A percentile compares a stretch with the other conserved stretches of the same genome.
Conservation (phyloP, 2,888 invertebrate genomes). For the Melieria crassipennis region DNA sequence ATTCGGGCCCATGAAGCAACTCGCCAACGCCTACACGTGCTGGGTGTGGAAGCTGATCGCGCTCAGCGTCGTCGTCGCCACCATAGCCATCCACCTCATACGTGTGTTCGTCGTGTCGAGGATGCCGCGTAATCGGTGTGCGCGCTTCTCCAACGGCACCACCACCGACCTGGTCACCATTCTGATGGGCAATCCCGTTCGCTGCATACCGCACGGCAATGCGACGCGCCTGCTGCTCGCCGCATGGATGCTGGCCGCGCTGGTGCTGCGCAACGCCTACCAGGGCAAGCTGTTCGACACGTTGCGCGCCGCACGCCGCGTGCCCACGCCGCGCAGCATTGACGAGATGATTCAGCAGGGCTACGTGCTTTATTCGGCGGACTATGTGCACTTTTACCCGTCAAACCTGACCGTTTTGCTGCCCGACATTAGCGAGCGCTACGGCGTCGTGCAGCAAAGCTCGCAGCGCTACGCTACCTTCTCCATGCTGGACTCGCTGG, state of each 20-base stretch:
- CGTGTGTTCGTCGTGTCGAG: conserved; percentile 37
- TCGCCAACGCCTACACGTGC: conserved; percentile 47
- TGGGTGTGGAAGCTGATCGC: conserved; percentile 48
- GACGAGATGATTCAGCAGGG: conserved; percentile 43
- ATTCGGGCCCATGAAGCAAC: conserved; percentile 44
- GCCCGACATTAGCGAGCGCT: conserved; percentile 33
- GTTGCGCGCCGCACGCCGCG: conserved; percentile 46
- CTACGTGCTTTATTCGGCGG: conserved; percentile 45
- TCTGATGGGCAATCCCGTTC: conserved; percentile 52
- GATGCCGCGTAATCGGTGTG: neutral
- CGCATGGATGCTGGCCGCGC: conserved; percentile 52
- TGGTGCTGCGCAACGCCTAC: conserved; percentile 58
- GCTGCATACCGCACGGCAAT: conserved; percentile 43
- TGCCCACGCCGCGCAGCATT: conserved; percentile 46
- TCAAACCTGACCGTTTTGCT: conserved; percentile 41
- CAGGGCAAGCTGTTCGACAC: conserved; percentile 59
- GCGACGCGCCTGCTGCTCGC: conserved; percentile 52
- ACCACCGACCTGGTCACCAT: conserved; percentile 46
- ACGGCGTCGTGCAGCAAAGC: conserved; percentile 31
- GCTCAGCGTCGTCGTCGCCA: conserved; percentile 21
- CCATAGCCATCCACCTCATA: conserved; percentile 30
- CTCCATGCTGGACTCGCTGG: conserved; percentile 47
- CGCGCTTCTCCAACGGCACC: conserved; percentile 42
- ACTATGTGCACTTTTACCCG: conserved; percentile 49
- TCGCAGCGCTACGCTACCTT: conserved; percentile 40